Percentiles rank a stretch among this genome's conserved stretches.
Conservation (phyloP, 2,113 vertebrate species). For the Ursus arctos region DNA sequence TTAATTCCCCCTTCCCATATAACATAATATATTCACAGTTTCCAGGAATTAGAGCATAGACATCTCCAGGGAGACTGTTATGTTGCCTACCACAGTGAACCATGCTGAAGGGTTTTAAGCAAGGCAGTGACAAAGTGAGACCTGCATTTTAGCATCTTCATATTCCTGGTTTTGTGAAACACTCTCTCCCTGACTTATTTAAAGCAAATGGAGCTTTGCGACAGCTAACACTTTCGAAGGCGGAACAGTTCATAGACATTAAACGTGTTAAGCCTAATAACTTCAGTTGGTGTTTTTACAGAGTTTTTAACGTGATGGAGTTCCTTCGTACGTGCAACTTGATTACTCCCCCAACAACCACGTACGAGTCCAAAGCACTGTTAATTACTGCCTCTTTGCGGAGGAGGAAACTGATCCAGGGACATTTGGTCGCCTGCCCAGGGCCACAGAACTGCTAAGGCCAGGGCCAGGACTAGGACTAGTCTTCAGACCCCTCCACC, state of each 20-base stretch:
- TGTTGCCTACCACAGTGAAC: neutral
- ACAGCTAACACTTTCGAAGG: neutral
- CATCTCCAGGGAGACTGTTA: neutral
- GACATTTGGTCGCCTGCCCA: neutral
- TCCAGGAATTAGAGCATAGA: neutral
- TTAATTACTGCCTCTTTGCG: neutral
- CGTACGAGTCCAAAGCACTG: neutral
- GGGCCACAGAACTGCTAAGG: neutral
- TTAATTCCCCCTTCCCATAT: neutral
- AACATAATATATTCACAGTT: neutral
- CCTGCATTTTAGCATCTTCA: neutral
- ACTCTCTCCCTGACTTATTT: neutral
- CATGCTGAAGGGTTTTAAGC: neutral
- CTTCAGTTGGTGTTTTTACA: neutral
- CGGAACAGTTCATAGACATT: slow-evolving; percentile 14
- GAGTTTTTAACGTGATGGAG: neutral
- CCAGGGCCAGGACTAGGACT: neutral
- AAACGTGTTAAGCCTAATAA: slow-evolving; percentile 37
- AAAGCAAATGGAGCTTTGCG: neutral
- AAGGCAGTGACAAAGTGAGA: slow-evolving; percentile 19
- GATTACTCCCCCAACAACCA: neutral
- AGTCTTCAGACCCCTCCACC: neutral
- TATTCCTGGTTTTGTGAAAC: slow-evolving; percentile 34
- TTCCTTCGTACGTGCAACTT: neutral
- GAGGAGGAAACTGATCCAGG: neutral